Evolutionary conservation across 2,888 invertebrate genomes (phyloP).

Genomic region (Lacanobia wlatinum): DNA sequence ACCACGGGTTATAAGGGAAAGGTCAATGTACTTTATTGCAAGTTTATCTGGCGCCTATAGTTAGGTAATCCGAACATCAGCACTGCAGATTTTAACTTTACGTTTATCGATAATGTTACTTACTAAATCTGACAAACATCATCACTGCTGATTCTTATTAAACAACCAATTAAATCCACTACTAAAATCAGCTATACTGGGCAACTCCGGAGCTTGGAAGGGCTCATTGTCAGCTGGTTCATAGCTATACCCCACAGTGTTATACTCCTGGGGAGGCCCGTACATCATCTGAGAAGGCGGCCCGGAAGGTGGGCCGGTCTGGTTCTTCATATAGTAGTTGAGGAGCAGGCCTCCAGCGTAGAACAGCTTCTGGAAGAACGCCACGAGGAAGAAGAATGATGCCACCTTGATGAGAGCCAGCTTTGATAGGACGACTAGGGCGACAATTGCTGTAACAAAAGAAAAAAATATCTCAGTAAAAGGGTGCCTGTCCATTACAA

Average conservation of each 20-base stretch:
- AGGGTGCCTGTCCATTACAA: no score
- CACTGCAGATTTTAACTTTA: background rate
- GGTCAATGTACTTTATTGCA: no score
- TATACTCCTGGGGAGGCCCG: conserved; percentile 82
- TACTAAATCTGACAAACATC: background rate
- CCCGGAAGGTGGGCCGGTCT: conserved; percentile 46
- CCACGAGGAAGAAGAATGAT: conserved; percentile 81
- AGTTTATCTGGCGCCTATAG: no score
- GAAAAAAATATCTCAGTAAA: no score
- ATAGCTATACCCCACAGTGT: conserved; percentile 86
- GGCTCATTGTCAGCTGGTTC: conserved; percentile 80
- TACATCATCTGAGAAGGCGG: conserved; percentile 71
- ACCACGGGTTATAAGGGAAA: no score
- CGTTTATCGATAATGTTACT: background rate
- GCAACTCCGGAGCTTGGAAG: conserved; percentile 70
- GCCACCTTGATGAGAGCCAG: conserved; percentile 82
- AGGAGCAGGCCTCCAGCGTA: conserved; percentile 80
- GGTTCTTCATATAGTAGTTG: conserved; percentile 81
- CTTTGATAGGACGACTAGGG: conserved; percentile 81
- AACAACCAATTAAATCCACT: conserved; percentile 80
- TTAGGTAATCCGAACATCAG: no score
- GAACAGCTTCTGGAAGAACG: conserved; percentile 86
- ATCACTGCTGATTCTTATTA: conserved; percentile 69
- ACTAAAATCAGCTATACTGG: conserved; percentile 77
- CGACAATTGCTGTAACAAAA: conserved; percentile 80